Conservation (phyloP, 2,888 invertebrate genomes). For the Hofmannophila pseudospretella region DNA sequence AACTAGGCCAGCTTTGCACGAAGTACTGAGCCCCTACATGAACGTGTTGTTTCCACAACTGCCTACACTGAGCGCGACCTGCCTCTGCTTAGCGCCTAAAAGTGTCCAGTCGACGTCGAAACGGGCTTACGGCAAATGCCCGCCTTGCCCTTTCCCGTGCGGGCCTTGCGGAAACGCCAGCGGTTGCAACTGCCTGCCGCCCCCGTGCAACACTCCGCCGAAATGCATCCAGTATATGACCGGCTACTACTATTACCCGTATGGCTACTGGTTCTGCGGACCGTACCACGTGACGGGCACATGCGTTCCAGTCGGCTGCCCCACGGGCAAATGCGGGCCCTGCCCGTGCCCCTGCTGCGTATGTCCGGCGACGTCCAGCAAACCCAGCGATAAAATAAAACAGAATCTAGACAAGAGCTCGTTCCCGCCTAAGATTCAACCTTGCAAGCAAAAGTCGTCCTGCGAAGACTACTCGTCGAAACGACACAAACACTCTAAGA, state of each 20-base stretch:
- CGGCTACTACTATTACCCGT: conserved; percentile 43
- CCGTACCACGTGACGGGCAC: conserved; percentile 30
- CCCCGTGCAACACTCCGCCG: conserved; percentile 26
- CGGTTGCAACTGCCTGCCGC: conserved; percentile 13
- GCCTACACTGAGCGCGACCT: no score
- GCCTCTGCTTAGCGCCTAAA: not conserved
- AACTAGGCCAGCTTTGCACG: conserved; percentile 15
- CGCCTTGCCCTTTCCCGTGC: conserved; percentile 9
- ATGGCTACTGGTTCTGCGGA: conserved; percentile 37
- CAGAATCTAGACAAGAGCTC: no score
- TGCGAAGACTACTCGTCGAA: no score
- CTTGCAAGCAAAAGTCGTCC: no score
- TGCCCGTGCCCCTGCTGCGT: conserved; percentile 6
- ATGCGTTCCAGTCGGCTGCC: conserved; percentile 6
- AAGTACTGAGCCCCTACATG: no score
- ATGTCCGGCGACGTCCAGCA: no score
- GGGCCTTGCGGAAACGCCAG: conserved; percentile 8
- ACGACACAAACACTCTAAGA: no score
- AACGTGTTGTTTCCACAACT: no score
- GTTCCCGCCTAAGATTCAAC: no score
- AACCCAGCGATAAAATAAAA: no score
- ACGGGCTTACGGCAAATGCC: conserved; percentile 19
- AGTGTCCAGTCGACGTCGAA: conserved; percentile 1
- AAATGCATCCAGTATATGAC: conserved; percentile 37
- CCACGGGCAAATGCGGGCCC: not conserved